Conservation (phyloP, 2,797 vertebrate genomes). For the Amblyraja radiata region DNA sequence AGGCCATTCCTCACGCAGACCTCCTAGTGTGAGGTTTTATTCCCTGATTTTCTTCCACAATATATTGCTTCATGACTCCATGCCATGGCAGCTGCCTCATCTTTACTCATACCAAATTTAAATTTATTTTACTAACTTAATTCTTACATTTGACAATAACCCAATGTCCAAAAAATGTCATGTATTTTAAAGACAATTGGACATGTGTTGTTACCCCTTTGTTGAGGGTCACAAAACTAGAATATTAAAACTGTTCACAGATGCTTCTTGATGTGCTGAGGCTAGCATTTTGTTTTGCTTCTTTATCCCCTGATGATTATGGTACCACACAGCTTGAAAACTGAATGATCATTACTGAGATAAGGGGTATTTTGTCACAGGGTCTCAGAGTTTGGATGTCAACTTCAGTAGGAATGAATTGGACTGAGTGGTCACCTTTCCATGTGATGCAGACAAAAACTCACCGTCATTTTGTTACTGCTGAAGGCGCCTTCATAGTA, state of each 20-base stretch:
- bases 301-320: too few species aligned
- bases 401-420: not conserved
- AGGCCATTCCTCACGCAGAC: not conserved
- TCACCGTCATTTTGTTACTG: slow-evolving; percentile 92
- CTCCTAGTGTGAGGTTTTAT: not conserved
- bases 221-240: too few species aligned
- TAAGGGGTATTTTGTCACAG: not conserved
- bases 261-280: too few species aligned
- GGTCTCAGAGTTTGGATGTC: not conserved
- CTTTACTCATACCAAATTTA: not conserved
- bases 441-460: slow-evolving; percentile 44
- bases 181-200: too few species aligned
- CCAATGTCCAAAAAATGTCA: too few species aligned
- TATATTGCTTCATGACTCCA: not conserved
- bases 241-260: too few species aligned
- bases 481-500: slow-evolving; percentile 93
- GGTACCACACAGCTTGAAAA: not conserved
- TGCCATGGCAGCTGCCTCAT: not conserved
- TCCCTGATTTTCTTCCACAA: not conserved
- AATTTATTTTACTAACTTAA: not conserved
- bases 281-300: too few species aligned
- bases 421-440: too few species aligned
- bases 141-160: too few species aligned
- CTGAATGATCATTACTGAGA: not conserved
- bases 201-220: too few species aligned